Percentiles rank a stretch among this genome's conserved stretches.
phyloP scores from a whole-genome alignment of 2,797 vertebrate genomes.

The Ptychobarbus kaznakovi region DNA sequence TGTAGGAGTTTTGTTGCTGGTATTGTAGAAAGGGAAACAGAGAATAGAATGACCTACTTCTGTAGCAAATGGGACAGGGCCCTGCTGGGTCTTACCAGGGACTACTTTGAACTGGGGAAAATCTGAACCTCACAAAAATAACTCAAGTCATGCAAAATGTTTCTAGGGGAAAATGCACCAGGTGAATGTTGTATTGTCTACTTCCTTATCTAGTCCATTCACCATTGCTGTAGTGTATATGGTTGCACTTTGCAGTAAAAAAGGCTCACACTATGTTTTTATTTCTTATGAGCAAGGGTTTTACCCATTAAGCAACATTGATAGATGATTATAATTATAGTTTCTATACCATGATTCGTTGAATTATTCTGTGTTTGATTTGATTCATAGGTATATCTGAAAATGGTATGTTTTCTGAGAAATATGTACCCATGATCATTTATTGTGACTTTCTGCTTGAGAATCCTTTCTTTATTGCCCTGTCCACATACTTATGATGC shows the following conservation, averaged over 20 bases:
- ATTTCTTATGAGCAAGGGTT: neutral
- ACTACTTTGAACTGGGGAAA: conserved; percentile 58
- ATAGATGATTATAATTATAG: too few relatives aligned
- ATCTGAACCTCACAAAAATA: conserved; percentile 60
- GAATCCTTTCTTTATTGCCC: conserved; percentile 9
- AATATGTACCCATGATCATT: neutral
- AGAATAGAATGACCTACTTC: conserved; percentile 61
- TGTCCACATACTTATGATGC: neutral
- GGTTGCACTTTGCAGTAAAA: conserved; percentile 2
- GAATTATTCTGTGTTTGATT: neutral
- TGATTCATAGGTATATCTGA: neutral
- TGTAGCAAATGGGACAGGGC: conserved; percentile 61
- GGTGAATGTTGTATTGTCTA: neutral
- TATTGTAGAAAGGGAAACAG: conserved; percentile 33
- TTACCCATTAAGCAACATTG: neutral
- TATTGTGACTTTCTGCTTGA: conserved; percentile 22
- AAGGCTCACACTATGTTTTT: neutral
- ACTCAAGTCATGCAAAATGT: conserved; percentile 45
- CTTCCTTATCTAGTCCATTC: neutral
- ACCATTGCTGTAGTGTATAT: neutral
- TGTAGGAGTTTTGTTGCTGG: conserved; percentile 32
- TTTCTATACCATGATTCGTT: neutral
- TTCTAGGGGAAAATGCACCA: conserved; percentile 22
- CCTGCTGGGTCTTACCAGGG: conserved; percentile 60
- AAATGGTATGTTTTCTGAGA: conserved; percentile 4